Conservation (phyloP, 1,140 invertebrate genomes). For the Drosophila mauritiana region DNA sequence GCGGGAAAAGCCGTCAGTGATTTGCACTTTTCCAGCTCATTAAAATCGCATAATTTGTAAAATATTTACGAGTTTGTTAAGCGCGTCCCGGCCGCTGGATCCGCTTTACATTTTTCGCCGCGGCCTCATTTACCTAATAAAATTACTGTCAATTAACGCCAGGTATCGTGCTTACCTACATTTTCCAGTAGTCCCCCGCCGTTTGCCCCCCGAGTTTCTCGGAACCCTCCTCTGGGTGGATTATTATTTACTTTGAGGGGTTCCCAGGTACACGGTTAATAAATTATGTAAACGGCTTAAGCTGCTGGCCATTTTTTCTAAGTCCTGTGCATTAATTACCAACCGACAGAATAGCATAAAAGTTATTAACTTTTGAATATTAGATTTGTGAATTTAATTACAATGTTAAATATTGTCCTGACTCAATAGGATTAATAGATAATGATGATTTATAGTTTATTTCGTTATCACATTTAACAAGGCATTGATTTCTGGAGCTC, state of each 20-base stretch:
- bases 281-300: slow-evolving; percentile 79
- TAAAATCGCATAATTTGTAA: slow-evolving; percentile 81
- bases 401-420: too few relatives aligned
- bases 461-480: neutral
- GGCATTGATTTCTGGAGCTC: slow-evolving; percentile 6
- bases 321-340: slow-evolving; percentile 62
- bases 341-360: slow-evolving; percentile 3
- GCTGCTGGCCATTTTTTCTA: slow-evolving; percentile 48
- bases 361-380: slow-evolving; percentile 13
- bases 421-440: too few relatives aligned
- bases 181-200: neutral
- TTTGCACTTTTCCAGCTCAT: slow-evolving; percentile 83
- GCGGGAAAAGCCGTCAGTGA: slow-evolving; percentile 56
- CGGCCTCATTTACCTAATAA: slow-evolving; percentile 77
- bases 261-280: slow-evolving; percentile 39
- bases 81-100: slow-evolving; percentile 48
- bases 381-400: neutral
- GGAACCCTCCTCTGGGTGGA: slow-evolving; percentile 31
- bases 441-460: neutral
- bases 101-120: slow-evolving; percentile 19
- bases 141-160: slow-evolving; percentile 80
- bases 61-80: slow-evolving; percentile 75
- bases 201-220: neutral
- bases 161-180: slow-evolving; percentile 10
- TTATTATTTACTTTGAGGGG: slow-evolving; percentile 75